Evolutionary conservation across 2,113 vertebrate species (phyloP), one percentile per base, ranked within the genome.

Genomic region (Nicator chloris): DNA sequence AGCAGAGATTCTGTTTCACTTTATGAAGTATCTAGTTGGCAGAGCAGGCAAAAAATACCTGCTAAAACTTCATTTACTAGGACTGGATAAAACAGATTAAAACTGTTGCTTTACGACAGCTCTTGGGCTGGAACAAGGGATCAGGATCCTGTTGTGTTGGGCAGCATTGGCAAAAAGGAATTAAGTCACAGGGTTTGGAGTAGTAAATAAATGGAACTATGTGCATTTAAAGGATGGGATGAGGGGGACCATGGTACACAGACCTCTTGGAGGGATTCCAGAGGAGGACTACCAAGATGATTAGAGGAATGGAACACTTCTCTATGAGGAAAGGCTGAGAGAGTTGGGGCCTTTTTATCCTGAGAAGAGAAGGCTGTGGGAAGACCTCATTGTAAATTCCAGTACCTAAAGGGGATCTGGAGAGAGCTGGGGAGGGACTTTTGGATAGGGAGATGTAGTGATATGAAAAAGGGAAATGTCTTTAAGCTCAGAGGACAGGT

Each of bases 1-100:
- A 96, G 87, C 57, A 82, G 87, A 92, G 93, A 93, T 87, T 94
- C 90, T 88, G 27, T 93, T 96, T 95, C 65, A 73, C 77, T 96
- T 95, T 96, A 90, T 91, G 93, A 96, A 95, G 94, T 90, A 90
- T 94, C 84, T 91, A 68, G 88, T 92, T 96, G 95, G 94, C 90
- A 94, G 77, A 95, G 76, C 90, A 71, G 80, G 80, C 72, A 88
- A 84, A 96, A 93, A 88, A 91, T 76, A 84, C 59, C 82, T 89
- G 93, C 82, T 87, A 89, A 93, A 77, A 77, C 88, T 90, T 92
- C 66, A 78, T 91, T 95, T n/a, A 21, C 76, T 53, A 57, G 77
- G 70, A 78, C 60, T 80, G 71, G 53, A 81, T 89, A 78, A 94
- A 86, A 63, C 60, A 93, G 79, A 94, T 92, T 84, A 90, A 93